Percentiles rank a stretch among this genome's conserved stretches.
Evolutionary conservation across 1,140 invertebrate species (phyloP).

Genomic region (Trichonephila clavipes): DNA sequence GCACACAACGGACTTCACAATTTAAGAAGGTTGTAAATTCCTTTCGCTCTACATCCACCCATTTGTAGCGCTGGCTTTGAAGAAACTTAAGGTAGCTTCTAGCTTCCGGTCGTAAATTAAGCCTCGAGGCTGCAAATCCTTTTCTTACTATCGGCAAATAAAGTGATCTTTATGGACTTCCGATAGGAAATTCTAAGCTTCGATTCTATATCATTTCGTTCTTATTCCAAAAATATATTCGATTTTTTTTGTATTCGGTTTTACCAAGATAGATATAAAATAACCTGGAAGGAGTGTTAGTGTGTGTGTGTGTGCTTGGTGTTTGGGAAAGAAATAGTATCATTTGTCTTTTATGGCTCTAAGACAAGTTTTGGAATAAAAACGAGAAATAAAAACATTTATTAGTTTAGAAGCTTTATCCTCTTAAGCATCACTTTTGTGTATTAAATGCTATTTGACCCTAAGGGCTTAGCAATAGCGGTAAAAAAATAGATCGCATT

Average conservation of each 20-base stretch:
- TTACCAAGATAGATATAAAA: background rate
- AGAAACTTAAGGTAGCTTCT: background rate
- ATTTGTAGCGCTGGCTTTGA: background rate
- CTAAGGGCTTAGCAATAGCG: too few species aligned
- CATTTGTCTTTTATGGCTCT: too few species aligned
- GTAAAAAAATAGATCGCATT: too few species aligned
- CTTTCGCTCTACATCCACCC: background rate
- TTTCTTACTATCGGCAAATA: background rate
- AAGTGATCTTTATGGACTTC: conserved; percentile 33
- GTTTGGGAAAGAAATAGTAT: too few species aligned
- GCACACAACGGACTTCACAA: background rate
- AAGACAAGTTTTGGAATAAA: too few species aligned
- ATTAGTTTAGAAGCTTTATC: too few species aligned
- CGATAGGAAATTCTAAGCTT: background rate
- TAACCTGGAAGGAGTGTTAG: background rate
- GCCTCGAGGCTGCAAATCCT: background rate
- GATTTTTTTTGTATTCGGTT: background rate
- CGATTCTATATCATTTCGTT: background rate
- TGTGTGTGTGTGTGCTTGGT: background rate
- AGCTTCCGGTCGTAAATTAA: conserved; percentile 35
- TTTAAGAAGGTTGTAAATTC: conserved; percentile 43
- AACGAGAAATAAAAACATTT: too few species aligned
- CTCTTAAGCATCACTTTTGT: too few species aligned
- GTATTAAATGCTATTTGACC: too few species aligned
- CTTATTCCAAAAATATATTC: background rate